Evolutionary conservation across 1,140 invertebrate genomes (phyloP), one percentile per base, ranked within the genome.

Genomic region (Sminthurinus signatus): DNA sequence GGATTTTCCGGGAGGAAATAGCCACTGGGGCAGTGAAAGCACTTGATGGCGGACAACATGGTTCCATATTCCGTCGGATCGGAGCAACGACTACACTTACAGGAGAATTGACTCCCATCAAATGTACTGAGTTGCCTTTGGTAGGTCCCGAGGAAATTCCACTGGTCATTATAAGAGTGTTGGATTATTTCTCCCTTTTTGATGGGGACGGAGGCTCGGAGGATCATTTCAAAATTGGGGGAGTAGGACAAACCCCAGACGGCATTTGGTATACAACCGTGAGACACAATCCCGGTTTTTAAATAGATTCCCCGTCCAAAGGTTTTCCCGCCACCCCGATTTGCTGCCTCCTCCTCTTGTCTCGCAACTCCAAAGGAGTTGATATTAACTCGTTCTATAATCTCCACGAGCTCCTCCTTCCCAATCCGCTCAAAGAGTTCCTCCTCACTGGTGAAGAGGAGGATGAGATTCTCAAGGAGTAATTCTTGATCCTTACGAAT

Each of bases 371-470:
- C 17, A 57, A 64, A 39, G 28, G n/a, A 19, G 27, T 2, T 39
- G 17, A 5, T 1, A 21, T 51, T 32, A 43, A 44, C 48, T 17
- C 48, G 15, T 5, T 31, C 29, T 54, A 50, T 42, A 25, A 54
- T 23, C 1, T 32, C 15, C 3, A 25, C 29, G 1, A 21, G 27
- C 14, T 62, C 60, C 8, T 62, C 60, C 21, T 14, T 42, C 14
- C 0, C 12, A 27, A 52, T 39, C 2, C 23, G 29, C 27, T 51
- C 43, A 15, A 51, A 0, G 0, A 46, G 19, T 3, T 68, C 75
- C 0, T 80, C 77, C 55, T 52, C 36, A 0, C 86, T 72, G 61
- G 84, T 84, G 69, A 88, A 88, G 17, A 25, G 39, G 1, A 14
- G 2, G 2, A 2, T n/a, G 1, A 56, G 32, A 23, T 55, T 55